These are phyloP conservation scores for Dugesia japonica DNA, from an alignment of 2,888 invertebrate species.

Conservation along the genomic window DNA sequence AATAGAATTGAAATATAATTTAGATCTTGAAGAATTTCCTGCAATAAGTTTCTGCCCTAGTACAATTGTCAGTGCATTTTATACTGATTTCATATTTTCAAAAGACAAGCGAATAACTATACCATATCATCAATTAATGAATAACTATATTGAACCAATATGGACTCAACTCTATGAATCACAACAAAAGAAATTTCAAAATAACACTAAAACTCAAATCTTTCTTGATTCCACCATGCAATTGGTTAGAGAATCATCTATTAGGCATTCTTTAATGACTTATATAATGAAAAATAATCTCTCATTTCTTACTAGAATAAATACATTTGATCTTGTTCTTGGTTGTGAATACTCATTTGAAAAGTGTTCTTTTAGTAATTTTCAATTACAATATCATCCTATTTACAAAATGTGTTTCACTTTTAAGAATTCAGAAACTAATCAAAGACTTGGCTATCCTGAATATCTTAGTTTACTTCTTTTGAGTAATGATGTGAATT, in stretches of 20 bases:
- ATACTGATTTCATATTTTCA: no score
- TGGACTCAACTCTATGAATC: not conserved
- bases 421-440: not conserved
- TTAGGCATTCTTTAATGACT: not conserved
- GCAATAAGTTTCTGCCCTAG: not conserved
- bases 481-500: not conserved
- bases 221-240: not conserved
- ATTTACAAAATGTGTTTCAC: not conserved
- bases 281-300: not conserved
- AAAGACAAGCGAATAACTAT: not conserved
- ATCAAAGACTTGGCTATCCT: not conserved
- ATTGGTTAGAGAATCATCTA: not conserved
- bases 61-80: not conserved
- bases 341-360: not conserved
- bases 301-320: not conserved
- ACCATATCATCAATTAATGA: not conserved
- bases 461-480: not conserved
- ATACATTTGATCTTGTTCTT: not conserved
- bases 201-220: not conserved
- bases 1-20: not conserved
- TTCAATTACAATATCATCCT: not conserved
- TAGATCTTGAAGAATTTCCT: not conserved
- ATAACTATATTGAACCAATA: not conserved
- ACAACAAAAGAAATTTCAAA: not conserved
- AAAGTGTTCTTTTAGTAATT: slow-evolving; percentile 1